phyloP scores from a whole-genome alignment of 2,888 invertebrate genomes.

The Catonia carolina region DNA sequence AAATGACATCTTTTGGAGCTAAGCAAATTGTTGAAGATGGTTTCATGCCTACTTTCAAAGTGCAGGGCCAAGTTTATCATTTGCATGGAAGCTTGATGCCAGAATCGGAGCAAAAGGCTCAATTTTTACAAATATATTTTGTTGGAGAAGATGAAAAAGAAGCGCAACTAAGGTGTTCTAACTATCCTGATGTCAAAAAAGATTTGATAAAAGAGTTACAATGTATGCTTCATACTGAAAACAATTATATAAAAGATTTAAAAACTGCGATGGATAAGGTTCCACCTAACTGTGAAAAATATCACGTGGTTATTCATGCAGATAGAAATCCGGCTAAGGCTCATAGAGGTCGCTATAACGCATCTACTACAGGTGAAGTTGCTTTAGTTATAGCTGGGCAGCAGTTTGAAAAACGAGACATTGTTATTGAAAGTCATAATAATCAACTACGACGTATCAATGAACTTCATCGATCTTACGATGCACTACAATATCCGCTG shows the following conservation, averaged over 20 bases:
- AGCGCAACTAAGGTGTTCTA: neutral
- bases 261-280: neutral
- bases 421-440: constrained; percentile 31
- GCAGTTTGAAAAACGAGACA: constrained; percentile 24
- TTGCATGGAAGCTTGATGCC: constrained; percentile 29
- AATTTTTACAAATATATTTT: constrained; percentile 34
- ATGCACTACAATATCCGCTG: constrained; percentile 38
- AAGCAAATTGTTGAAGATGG: constrained; percentile 10
- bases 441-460: constrained; percentile 23
- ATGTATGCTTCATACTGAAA: too few relatives aligned
- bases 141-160: too few relatives aligned
- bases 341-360: constrained; percentile 22
- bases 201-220: too few relatives aligned
- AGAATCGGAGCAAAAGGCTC: constrained; percentile 15
- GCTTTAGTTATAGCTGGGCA: constrained; percentile 22
- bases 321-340: constrained; percentile 19
- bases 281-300: neutral
- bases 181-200: too few relatives aligned
- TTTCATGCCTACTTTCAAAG: too few relatives aligned
- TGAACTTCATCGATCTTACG: constrained; percentile 32
- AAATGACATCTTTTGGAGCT: constrained; percentile 29
- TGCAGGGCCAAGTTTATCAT: too few relatives aligned
- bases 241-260: too few relatives aligned
- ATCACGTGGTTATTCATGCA: constrained; percentile 23
- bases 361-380: constrained; percentile 22